Percentiles rank a stretch among this genome's conserved stretches.
These are phyloP conservation scores for Pentalonia nigronervosa DNA, from an alignment of 1,140 invertebrate species.

Conservation along the genomic window DNA sequence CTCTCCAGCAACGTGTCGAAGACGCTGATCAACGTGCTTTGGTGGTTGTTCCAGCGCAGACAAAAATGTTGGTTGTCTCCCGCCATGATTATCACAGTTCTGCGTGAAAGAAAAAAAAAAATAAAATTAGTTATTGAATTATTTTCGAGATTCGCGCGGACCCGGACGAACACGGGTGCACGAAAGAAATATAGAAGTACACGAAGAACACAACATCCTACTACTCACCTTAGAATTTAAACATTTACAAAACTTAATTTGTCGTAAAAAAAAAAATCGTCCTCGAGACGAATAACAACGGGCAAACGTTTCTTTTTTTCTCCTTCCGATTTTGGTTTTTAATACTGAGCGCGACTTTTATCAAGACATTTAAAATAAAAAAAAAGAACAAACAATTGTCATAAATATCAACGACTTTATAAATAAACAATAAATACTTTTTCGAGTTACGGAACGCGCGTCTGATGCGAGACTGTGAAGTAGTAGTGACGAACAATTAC, in stretches of 20 bases:
- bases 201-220: too few relatives aligned
- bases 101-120: constrained; percentile 16
- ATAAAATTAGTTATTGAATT: background rate
- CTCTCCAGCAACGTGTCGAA: constrained; percentile 67
- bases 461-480: background rate
- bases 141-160: too few relatives aligned
- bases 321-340: background rate
- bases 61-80: constrained; percentile 67
- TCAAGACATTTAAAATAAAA: constrained; percentile 9
- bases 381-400: background rate
- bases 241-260: constrained; percentile 51
- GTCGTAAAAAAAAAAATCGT: constrained; percentile 27
- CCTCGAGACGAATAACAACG: background rate
- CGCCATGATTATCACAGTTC: constrained; percentile 59
- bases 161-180: too few relatives aligned
- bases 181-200: too few relatives aligned
- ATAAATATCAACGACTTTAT: background rate
- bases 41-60: constrained; percentile 70
- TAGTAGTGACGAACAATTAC: background rate
- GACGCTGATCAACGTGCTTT: constrained; percentile 67
- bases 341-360: background rate
- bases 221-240: constrained; percentile 42
- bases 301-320: too few relatives aligned
- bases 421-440: constrained; percentile 34
- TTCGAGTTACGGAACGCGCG: background rate